A percentile compares a stretch with the other conserved stretches of the same genome.
Evolutionary conservation across 2,113 vertebrate species (phyloP).

Genomic region (Sapajus apella): DNA sequence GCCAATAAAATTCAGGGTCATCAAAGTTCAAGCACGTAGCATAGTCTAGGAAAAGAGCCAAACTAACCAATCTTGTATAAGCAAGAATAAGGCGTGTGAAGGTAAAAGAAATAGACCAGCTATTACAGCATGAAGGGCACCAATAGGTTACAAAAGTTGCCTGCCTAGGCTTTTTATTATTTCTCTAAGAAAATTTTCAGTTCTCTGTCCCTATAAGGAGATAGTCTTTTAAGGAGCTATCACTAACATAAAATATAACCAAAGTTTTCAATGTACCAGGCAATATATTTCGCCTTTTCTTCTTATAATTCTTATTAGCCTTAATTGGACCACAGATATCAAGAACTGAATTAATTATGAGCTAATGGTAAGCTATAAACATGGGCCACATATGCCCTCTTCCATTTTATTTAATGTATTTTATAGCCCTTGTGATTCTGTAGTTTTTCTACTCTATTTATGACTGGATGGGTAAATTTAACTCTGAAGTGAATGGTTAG

Average conservation of each 20-base stretch:
- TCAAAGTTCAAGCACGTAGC: not conserved
- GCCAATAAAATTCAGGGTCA: not conserved
- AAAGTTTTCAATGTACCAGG: not conserved
- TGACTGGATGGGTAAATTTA: not conserved
- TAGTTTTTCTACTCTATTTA: not conserved
- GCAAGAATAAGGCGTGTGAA: not conserved
- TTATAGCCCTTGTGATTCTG: not conserved
- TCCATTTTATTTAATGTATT: constrained; percentile 36
- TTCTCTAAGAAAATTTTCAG: not conserved
- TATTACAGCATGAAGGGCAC: not conserved
- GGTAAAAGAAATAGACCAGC: not conserved
- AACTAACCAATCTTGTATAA: not conserved
- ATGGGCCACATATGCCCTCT: not conserved
- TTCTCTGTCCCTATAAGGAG: not conserved
- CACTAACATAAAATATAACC: not conserved
- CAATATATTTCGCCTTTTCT: not conserved
- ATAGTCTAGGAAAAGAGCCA: not conserved
- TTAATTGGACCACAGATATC: not conserved
- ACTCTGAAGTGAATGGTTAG: constrained; percentile 31
- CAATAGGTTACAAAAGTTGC: not conserved
- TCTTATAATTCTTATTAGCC: not conserved
- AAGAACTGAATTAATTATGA: not conserved
- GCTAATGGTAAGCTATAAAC: not conserved
- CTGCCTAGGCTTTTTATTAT: not conserved
- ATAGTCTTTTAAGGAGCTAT: not conserved